phyloP scores from a whole-genome alignment of 2,113 vertebrate species.

The Murina feae region DNA sequence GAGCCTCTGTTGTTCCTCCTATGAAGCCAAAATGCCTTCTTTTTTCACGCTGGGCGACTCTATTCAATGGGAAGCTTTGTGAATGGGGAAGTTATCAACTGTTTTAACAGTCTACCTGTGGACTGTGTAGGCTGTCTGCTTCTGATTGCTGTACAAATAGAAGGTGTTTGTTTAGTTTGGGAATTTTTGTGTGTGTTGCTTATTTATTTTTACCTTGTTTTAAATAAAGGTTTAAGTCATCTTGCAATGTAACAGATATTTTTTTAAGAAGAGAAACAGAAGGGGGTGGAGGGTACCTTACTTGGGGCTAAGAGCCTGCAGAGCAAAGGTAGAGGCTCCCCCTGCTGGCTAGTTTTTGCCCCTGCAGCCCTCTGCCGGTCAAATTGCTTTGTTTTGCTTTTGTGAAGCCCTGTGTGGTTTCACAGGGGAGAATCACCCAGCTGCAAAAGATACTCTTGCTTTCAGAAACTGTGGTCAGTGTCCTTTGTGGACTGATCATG shows the following conservation, averaged over 20 bases:
- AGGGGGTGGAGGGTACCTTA: too few species aligned
- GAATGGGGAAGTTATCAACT: not conserved
- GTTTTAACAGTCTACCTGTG: not conserved
- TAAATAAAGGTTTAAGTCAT: not conserved
- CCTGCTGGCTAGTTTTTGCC: conserved; percentile 53
- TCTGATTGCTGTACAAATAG: not conserved
- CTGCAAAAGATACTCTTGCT: not conserved
- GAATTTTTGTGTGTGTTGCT: not conserved
- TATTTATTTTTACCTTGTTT: conserved; percentile 2
- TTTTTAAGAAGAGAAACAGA: not conserved
- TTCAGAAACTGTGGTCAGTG: not conserved
- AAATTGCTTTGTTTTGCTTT: not conserved
- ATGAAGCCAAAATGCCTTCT: not conserved
- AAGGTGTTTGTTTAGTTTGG: not conserved
- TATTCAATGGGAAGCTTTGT: not conserved
- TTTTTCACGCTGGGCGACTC: not conserved
- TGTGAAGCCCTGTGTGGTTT: not conserved
- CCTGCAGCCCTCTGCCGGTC: not conserved
- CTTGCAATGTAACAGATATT: not conserved
- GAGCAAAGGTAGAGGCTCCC: conserved; percentile 34
- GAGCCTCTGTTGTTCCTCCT: not conserved
- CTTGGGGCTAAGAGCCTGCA: not conserved
- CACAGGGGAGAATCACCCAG: not conserved
- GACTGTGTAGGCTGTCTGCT: not conserved
- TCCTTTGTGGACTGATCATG: not conserved